phyloP scores from a whole-genome alignment of 2,888 invertebrate species.

The Didymodactylos carnosus region DNA sequence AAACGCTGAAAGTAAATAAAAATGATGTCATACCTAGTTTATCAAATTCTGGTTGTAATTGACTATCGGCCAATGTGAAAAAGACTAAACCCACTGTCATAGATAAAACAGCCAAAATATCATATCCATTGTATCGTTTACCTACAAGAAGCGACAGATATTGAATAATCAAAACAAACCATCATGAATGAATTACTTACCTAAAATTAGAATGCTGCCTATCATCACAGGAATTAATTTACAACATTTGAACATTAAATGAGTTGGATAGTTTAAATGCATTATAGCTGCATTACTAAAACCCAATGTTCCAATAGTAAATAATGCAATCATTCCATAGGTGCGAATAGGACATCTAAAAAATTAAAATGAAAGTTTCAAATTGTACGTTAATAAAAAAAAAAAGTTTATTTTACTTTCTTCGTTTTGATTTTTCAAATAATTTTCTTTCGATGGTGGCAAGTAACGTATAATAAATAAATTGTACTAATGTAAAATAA shows the following conservation, averaged over 20 bases:
- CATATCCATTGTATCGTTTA: constrained; percentile 60
- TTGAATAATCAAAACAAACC: background rate
- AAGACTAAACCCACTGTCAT: constrained; percentile 75
- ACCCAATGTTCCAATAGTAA: constrained; percentile 85
- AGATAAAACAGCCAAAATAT: constrained; percentile 58
- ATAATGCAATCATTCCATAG: constrained; percentile 41
- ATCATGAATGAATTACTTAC: background rate
- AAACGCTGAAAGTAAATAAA: background rate
- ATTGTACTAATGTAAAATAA: background rate
- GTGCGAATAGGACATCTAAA: constrained; percentile 1
- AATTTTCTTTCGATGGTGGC: background rate
- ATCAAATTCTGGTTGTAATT: constrained; percentile 44
- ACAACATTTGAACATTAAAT: constrained; percentile 90
- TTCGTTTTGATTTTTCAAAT: background rate
- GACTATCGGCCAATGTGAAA: constrained; percentile 61
- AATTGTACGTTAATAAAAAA: no score
- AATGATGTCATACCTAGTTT: constrained; percentile 15
- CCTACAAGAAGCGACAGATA: constrained; percentile 27
- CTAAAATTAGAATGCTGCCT: constrained; percentile 70
- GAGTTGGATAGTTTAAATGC: constrained; percentile 84
- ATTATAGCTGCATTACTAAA: constrained; percentile 79
- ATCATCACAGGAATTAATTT: constrained; percentile 83
- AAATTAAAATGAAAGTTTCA: background rate
- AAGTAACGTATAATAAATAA: background rate
- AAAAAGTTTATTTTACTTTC: background rate